Base-by-base conservation (phyloP, 2,888 invertebrate genomes). In the Chesias legatella region DNA sequence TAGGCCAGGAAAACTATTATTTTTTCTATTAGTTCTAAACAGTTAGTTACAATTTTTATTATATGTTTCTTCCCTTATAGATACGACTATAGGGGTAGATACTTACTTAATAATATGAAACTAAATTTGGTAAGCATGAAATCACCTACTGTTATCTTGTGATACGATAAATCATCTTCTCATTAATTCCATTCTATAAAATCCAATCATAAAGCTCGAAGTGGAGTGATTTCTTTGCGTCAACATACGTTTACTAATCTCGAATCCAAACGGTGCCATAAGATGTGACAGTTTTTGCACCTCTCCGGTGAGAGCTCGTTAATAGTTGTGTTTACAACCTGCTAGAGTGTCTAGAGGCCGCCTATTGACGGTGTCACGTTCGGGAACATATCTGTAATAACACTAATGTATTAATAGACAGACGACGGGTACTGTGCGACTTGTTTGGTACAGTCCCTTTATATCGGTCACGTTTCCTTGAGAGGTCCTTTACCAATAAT, bases 321-420 rank as follows among this genome's bases (percentile, higher is more conserved):
- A 84, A 81, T 78, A 70, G 67, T 51, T 54, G 56, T 82, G 83
- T 86, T 84, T 80, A 88, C 86, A 88, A 88, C 86, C 84, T 86
- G 85, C 78, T 60, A 63, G 65, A 60, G 66, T 58, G 64, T 71
- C 66, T 55, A 57, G 46, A 51, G 41, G 70, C 79, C 78, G 79
- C 74, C 75, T 65, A 69, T 88, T 86, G 70, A 81, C 51, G 35
- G 9, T 32, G 79, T 85, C 86, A 88, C 86, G 86, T 86, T 61
- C 79, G 63, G 61, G 63, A 60, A 68, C 67, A 60, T 64, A 61
- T 73, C 73, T 73, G 70, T 65, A 73, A 74, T 59, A 67, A 64
- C 65, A 60, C 63, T 67, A 62, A 64, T 68, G 58, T 68, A 76
- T 78, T 73, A 76, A 81, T 75, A 75, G 67, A 73, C 64, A 68